phyloP scores from a whole-genome alignment of 1,140 invertebrate species.

The Sweltsa coloradensis region DNA sequence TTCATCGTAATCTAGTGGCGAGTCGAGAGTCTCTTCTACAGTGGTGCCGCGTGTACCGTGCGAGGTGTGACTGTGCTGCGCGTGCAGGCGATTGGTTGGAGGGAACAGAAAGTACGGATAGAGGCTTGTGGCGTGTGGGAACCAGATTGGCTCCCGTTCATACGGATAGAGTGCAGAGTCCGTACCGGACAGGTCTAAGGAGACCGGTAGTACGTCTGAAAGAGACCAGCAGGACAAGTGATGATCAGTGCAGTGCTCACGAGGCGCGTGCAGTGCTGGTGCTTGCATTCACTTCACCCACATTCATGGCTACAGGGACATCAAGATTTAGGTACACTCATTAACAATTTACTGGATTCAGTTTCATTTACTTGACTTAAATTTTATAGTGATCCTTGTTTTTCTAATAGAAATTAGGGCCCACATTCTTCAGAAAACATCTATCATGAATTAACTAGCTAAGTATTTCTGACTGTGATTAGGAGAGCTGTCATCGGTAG shows the following conservation, averaged over 20 bases:
- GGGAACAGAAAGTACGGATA: conserved; percentile 43
- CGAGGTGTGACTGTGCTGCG: conserved; percentile 17
- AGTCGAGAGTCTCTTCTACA: conserved; percentile 29
- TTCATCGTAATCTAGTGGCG: conserved; percentile 28
- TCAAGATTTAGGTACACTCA: too few species aligned
- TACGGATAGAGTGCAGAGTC: conserved; percentile 41
- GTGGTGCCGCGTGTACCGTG: conserved; percentile 26
- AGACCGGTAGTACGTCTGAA: conserved; percentile 41
- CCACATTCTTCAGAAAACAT: too few species aligned
- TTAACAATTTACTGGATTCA: too few species aligned
- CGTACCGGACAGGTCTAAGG: conserved; percentile 39
- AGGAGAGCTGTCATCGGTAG: too few species aligned
- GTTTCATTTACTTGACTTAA: too few species aligned
- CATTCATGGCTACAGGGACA: too few species aligned
- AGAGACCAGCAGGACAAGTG: conserved; percentile 30
- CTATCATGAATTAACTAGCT: too few species aligned
- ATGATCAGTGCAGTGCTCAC: conserved; percentile 16
- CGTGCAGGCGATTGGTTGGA: conserved; percentile 21
- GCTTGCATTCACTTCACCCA: too few species aligned
- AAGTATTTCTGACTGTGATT: too few species aligned
- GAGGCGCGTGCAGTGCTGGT: conserved; percentile 18
- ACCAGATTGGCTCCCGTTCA: conserved; percentile 36
- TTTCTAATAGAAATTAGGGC: too few species aligned
- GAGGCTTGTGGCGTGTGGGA: conserved; percentile 35
- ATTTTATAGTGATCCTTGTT: too few species aligned